Base-by-base conservation (phyloP, 37 sponge, comb jelly and placozoan genomes). In the Oscarella lobularis region DNA sequence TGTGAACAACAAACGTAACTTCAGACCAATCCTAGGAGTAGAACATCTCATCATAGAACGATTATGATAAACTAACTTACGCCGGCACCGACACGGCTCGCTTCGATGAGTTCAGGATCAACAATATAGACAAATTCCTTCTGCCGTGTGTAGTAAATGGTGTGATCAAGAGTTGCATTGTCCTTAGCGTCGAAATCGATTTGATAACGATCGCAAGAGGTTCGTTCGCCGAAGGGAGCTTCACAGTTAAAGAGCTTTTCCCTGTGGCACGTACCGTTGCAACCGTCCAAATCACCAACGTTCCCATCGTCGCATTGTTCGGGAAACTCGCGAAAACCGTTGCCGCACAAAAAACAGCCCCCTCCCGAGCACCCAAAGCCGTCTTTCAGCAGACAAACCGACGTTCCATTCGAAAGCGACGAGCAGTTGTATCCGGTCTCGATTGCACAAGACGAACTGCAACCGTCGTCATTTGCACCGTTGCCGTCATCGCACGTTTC, bases 401-500 rank as follows among this genome's bases (percentile, higher is more conserved):
- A 48, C 9, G 60, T 48, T 9, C 60, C 20, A 48, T 48, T 48
- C 20, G 60, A 48, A 20, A 27, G 20, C 20, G 60, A 27, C 20
- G 60, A 27, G 60, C 60, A 48, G 60, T 48, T 20, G 60, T 48
- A 48, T 48, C 60, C 60, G 60, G 20, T 48, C 60, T 48, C 60
- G 60, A 48, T 20, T 48, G 9, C 14, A 20, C 60, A 48, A 9
- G 60, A 27, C 60, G 60, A 48, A 20, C 60, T 48, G 60, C 60
- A 48, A 27, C 60, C 60, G 60, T 48, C 60, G 9, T 20, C 14
- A 48, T 48, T 20, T 20, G 9, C 60, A 9, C 9, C 9, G 20
- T 48, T 48, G 20, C 20, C 14, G 20, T 48, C 60, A 48, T 48
- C 60, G 20, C 60, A 48, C 9, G 9, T 20, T 48, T 48, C 60